Base-by-base conservation (phyloP, 2,113 vertebrate species). In the Arenaria interpres region DNA sequence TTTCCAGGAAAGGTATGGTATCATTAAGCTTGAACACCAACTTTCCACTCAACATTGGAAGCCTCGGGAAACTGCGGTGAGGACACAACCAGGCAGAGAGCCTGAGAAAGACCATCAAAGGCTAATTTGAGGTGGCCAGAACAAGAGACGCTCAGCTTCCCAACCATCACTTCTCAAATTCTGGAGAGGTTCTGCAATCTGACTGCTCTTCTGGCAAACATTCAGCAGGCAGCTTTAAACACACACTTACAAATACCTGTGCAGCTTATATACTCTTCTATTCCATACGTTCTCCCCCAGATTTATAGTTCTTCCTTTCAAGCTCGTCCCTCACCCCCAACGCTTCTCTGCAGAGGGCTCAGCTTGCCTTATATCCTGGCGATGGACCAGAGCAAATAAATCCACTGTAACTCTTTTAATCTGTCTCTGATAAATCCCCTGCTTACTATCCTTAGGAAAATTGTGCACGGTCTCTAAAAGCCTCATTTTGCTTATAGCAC, bases 341-440 rank as follows among this genome's bases (percentile, higher is more conserved):
- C 4, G 4, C 64, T 83, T 78, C 90, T 54, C 80, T 73, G 69
- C 59, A 72, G 68, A 86, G 39, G 68, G 68, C 88, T 78, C 80
- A 75, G 90, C 68, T 90, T 92, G 60, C 85, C 72, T 93, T 60
- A 4, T 11, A 56, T 12, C 76, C 88, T 93, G 92, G 93, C 92
- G 89, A 53, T 21, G 48, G 86, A 91, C 92, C 93, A 96, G 76
- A 84, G 79, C 69, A 81, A 92, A 81, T 95, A 95, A 96, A 95
- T 92, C 73, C 88, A 89, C 90, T 87, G 86, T 77, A 95, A 85
- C 94, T 89, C 92, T 92, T 90, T 80, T 95, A 94, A 95, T 97
- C 76, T 53, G 8, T 24, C 86, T 53, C 88, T 93, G 96, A 94
- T 94, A 96, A 97, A 97, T 94, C 83, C 88, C 73, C 77, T 76